A percentile compares a stretch with the other conserved stretches of the same genome.
Conservation (phyloP, 2,797 vertebrate genomes). For the Notamacropus eugenii region DNA sequence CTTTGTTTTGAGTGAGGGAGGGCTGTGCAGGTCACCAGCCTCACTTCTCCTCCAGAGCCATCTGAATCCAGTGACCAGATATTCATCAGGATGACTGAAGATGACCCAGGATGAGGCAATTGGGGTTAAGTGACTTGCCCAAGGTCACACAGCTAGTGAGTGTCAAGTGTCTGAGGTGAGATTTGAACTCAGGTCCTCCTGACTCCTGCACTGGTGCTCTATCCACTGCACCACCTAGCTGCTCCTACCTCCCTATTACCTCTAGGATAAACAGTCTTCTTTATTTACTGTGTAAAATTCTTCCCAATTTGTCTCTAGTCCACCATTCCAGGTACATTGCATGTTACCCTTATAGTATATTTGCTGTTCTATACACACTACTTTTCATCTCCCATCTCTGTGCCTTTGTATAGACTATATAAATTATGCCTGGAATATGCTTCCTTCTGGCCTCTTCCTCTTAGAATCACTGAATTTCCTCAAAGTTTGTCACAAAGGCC, state of each 20-base stretch:
- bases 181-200: no score
- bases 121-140: no score
- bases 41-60: no score
- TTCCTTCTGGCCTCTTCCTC: background rate
- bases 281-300: background rate
- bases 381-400: background rate
- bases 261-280: background rate
- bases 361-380: background rate
- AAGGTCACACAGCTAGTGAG: no score
- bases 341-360: background rate
- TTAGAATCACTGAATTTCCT: background rate
- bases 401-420: background rate
- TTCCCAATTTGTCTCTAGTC: background rate
- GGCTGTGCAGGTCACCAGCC: no score
- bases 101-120: no score
- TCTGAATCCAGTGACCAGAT: no score
- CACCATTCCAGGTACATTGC: background rate
- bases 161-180: no score
- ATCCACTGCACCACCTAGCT: no score
- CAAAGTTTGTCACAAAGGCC: background rate
- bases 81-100: no score
- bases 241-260: background rate
- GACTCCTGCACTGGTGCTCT: no score
- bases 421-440: background rate
- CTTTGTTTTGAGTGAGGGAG: no score